Percentiles rank a stretch among this genome's conserved stretches.
Evolutionary conservation across 2,888 invertebrate species (phyloP).

Genomic region (Netelia virgata): DNA sequence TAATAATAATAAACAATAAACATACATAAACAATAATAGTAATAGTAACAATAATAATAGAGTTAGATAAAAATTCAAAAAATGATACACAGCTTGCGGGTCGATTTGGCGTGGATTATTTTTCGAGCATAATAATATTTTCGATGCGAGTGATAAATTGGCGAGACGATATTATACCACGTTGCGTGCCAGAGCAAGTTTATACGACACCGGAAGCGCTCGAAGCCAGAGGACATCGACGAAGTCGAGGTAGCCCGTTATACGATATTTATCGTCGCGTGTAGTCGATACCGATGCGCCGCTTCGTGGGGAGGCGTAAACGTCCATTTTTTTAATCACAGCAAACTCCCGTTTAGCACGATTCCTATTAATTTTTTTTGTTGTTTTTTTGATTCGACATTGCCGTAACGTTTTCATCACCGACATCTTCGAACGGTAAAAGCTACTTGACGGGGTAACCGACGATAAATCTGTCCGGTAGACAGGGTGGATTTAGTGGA

Average conservation of each 20-base stretch:
- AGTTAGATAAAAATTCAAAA: not conserved
- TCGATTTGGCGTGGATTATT: too few relatives aligned
- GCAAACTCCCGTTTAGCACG: conserved; percentile 14
- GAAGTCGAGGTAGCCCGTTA: not conserved
- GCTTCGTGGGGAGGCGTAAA: not conserved
- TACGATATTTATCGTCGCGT: not conserved
- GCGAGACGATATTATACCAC: not conserved
- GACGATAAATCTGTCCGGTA: too few relatives aligned
- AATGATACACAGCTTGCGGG: too few relatives aligned
- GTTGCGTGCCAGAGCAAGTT: conserved; percentile 19
- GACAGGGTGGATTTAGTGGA: too few relatives aligned
- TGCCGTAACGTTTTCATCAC: not conserved
- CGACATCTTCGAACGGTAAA: too few relatives aligned
- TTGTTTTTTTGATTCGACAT: conserved; percentile 5
- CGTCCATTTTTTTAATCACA: conserved; percentile 7
- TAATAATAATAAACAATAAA: too few relatives aligned
- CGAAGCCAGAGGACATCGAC: not conserved
- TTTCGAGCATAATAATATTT: not conserved
- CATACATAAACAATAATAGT: not conserved
- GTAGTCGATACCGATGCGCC: not conserved
- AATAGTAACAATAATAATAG: not conserved
- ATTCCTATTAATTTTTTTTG: not conserved
- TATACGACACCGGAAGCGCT: conserved; percentile 22
- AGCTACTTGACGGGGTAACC: too few relatives aligned
- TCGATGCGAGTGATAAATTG: conserved; percentile 8